These are phyloP conservation scores for Syngnathus typhle DNA, from an alignment of 2,113 vertebrate genomes.

Conservation along the genomic window DNA sequence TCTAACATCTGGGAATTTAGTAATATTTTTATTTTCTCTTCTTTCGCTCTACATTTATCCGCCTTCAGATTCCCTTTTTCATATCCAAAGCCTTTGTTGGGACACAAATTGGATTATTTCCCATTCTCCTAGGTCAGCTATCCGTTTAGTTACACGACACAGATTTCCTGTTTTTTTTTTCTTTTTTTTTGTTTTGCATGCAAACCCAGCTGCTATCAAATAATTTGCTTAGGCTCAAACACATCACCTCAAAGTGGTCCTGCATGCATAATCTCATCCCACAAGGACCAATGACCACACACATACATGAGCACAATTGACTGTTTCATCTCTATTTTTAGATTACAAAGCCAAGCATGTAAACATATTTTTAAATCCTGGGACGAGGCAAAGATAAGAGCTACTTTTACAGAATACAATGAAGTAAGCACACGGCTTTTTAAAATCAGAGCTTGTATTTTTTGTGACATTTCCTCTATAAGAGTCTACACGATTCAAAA, in stretches of 20 bases:
- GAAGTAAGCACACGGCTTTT: conserved; percentile 7
- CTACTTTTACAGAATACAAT: conserved; percentile 41
- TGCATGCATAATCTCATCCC: conserved; percentile 43
- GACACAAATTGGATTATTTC: conserved; percentile 52
- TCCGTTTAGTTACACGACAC: conserved; percentile 23
- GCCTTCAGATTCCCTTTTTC: conserved; percentile 43
- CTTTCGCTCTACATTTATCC: conserved; percentile 20
- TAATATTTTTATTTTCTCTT: conserved; percentile 17
- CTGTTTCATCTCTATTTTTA: conserved; percentile 47
- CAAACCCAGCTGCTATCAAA: conserved; percentile 22
- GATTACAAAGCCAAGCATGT: conserved; percentile 16
- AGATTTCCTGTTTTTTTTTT: not conserved
- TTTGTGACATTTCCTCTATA: too few species aligned
- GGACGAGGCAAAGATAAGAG: conserved; percentile 27
- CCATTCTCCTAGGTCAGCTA: conserved; percentile 29
- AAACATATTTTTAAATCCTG: conserved; percentile 30
- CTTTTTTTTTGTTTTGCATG: not conserved
- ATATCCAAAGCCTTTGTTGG: conserved; percentile 38
- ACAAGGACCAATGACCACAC: conserved; percentile 38
- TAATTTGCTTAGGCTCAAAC: conserved; percentile 19
- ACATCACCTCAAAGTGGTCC: conserved; percentile 22
- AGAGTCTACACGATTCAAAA: not conserved
- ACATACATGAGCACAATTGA: conserved; percentile 35
- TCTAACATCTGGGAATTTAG: not conserved
- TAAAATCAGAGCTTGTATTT: conserved; percentile 25